These are phyloP conservation scores for Clarias fuscus DNA, from an alignment of 2,797 vertebrate species.

Conservation along the genomic window DNA sequence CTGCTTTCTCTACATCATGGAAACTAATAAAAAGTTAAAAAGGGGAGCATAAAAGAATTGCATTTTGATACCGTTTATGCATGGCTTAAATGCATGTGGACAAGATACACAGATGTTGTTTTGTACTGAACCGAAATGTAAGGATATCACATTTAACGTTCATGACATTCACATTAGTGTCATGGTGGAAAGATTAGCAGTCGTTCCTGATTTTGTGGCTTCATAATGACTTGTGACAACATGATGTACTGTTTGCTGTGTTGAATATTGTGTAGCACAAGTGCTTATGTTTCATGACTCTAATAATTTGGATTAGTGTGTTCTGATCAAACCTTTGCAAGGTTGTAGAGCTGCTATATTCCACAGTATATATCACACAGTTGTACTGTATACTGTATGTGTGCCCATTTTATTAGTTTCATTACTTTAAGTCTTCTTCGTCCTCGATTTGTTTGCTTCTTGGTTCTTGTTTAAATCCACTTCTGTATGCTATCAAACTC, in stretches of 20 bases:
- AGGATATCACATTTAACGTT: background rate
- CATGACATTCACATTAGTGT: background rate
- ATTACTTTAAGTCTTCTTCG: background rate
- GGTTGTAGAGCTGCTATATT: background rate
- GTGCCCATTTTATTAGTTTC: background rate
- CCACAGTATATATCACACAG: background rate
- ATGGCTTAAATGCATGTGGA: constrained; percentile 61
- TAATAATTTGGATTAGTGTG: background rate
- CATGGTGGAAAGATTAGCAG: background rate
- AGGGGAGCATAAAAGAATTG: constrained; percentile 63
- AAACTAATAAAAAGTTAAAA: constrained; percentile 61
- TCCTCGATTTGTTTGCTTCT: background rate
- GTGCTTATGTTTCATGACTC: background rate
- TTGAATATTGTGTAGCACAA: constrained; percentile 13
- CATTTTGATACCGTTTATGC: constrained; percentile 58
- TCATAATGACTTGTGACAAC: background rate
- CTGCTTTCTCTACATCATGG: constrained; percentile 63
- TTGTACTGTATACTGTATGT: background rate
- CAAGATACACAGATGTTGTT: constrained; percentile 63
- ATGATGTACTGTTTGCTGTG: background rate
- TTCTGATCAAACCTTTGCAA: background rate
- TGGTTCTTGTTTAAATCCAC: background rate
- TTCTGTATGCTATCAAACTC: background rate
- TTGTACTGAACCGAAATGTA: background rate
- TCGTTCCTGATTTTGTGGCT: background rate